Evolutionary conservation across 1,140 invertebrate genomes (phyloP).

Genomic region (Asobara japonica): DNA sequence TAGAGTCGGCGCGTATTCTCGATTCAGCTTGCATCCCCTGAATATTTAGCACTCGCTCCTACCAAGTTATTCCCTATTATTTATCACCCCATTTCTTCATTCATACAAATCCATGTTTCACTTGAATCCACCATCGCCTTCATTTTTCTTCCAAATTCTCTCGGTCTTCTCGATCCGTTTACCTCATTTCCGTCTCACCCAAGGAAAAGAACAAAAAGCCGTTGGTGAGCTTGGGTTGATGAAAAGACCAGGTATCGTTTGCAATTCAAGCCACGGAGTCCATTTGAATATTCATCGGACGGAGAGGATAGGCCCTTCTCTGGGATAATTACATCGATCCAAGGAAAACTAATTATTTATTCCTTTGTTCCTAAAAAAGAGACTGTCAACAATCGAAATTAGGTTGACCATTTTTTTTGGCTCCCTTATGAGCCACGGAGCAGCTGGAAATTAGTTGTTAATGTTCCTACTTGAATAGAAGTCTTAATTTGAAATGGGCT

Average conservation of each 20-base stretch:
- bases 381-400: background rate
- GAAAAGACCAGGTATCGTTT: conserved; percentile 23
- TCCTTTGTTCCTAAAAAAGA: background rate
- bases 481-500: too few species aligned
- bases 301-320: conserved; percentile 7
- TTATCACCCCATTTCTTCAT: background rate
- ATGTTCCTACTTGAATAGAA: too few species aligned
- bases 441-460: background rate
- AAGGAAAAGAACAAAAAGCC: background rate
- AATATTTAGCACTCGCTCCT: conserved; percentile 16
- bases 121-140: background rate
- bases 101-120: conserved; percentile 14
- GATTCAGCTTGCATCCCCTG: conserved; percentile 24
- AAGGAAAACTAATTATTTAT: conserved; percentile 8
- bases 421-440: background rate
- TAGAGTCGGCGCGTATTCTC: background rate
- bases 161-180: background rate
- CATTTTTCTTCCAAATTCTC: background rate
- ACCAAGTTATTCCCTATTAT: background rate
- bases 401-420: background rate
- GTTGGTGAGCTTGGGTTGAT: background rate
- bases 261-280: conserved; percentile 18
- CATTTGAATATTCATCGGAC: conserved; percentile 30
- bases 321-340: conserved; percentile 10
- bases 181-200: conserved; percentile 5